A percentile compares a stretch with the other conserved stretches of the same genome.
These are phyloP conservation scores for Bradypodion pumilum DNA, from an alignment of 2,797 vertebrate genomes.

Conservation along the genomic window DNA sequence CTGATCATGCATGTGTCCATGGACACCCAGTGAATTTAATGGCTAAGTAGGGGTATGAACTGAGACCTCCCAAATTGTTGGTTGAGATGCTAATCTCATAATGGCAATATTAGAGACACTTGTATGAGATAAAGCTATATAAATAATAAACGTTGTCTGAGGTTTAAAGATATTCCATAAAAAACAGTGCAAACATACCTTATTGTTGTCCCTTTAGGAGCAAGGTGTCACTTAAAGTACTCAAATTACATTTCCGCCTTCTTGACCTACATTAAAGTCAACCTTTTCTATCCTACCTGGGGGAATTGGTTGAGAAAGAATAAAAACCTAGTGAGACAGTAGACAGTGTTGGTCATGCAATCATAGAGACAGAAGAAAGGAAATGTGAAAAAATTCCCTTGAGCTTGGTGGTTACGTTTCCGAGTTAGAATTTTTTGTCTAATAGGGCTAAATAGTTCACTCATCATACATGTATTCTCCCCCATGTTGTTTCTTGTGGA, in stretches of 20 bases:
- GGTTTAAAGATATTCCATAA: background rate
- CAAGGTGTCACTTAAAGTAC: background rate
- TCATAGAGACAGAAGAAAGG: background rate
- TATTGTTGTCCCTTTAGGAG: background rate
- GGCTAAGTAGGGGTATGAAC: no score
- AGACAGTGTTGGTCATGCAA: constrained; percentile 6
- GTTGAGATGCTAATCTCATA: no score
- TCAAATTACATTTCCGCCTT: constrained; percentile 31
- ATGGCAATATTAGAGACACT: background rate
- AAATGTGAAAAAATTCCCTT: constrained; percentile 5
- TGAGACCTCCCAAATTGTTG: no score
- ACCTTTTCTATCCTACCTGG: constrained; percentile 25
- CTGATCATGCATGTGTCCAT: no score
- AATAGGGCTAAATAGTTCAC: constrained; percentile 21
- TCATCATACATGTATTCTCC: constrained; percentile 26
- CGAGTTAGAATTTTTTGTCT: constrained; percentile 46
- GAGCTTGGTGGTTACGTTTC: constrained; percentile 28
- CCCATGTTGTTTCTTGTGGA: constrained; percentile 9
- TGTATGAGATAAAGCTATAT: background rate
- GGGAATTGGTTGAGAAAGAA: constrained; percentile 43
- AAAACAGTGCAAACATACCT: background rate
- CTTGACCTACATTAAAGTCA: constrained; percentile 35
- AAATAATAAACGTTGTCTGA: background rate
- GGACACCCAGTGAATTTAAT: no score
- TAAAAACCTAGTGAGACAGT: constrained; percentile 41